Conservation (phyloP, 2,888 invertebrate species). For the Bellardia pandia region DNA sequence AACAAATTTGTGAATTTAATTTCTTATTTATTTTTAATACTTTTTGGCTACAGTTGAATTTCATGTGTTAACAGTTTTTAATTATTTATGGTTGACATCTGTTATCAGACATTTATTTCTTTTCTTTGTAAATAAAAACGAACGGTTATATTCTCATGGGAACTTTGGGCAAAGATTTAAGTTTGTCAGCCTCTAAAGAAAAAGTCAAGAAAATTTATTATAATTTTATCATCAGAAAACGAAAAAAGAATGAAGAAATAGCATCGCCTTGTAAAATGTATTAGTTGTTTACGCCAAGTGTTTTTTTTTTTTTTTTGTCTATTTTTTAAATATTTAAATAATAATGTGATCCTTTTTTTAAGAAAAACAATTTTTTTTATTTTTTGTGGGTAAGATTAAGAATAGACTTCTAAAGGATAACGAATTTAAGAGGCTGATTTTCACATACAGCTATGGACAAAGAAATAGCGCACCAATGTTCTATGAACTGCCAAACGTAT, state of each 20-base stretch:
- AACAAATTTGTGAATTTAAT: neutral
- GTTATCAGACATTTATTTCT: constrained; percentile 17
- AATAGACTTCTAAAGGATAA: neutral
- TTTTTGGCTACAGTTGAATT: neutral
- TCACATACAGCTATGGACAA: too few relatives aligned
- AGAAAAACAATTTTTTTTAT: constrained; percentile 25
- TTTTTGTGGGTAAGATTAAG: neutral
- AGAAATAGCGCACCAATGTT: too few relatives aligned
- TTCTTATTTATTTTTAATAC: neutral
- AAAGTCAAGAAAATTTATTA: constrained; percentile 23
- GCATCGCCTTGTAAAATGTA: neutral
- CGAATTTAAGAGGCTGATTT: too few relatives aligned
- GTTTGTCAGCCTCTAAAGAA: neutral
- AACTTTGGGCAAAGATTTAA: neutral
- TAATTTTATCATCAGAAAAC: constrained; percentile 12
- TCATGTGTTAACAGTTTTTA: neutral
- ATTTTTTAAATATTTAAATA: neutral
- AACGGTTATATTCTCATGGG: constrained; percentile 24
- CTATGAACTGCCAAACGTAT: too few relatives aligned
- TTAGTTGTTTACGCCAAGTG: constrained; percentile 13
- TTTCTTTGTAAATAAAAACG: neutral
- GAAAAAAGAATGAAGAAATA: neutral
- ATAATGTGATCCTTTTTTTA: neutral
- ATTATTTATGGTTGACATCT: constrained; percentile 25
- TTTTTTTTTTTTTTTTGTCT: neutral